These are phyloP conservation scores for Falcunculus frontatus DNA, from an alignment of 2,113 vertebrate genomes.

Conservation along the genomic window DNA sequence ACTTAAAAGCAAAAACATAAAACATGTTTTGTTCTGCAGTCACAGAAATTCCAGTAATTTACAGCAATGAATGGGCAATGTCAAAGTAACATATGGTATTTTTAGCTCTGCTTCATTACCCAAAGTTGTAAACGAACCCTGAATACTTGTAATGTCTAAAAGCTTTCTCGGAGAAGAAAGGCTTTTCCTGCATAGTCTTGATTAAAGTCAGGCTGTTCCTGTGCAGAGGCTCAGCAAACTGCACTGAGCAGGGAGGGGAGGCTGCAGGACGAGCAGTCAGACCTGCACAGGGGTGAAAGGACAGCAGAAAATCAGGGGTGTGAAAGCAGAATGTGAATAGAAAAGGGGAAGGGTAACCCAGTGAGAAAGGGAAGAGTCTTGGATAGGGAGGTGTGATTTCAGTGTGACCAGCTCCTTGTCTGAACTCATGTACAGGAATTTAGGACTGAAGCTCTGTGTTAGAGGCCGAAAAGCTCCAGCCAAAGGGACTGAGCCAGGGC, in stretches of 20 bases:
- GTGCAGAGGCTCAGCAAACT: background rate
- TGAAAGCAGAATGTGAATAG: background rate
- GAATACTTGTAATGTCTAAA: background rate
- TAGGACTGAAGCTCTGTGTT: background rate
- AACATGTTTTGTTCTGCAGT: conserved; percentile 28
- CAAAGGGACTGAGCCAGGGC: background rate
- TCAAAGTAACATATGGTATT: conserved; percentile 39
- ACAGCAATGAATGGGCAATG: conserved; percentile 52
- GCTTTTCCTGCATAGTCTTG: background rate
- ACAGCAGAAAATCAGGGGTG: background rate
- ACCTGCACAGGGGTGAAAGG: background rate
- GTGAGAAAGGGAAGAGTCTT: background rate
- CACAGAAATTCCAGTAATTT: conserved; percentile 29
- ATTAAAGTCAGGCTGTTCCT: conserved; percentile 16
- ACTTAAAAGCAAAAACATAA: conserved; percentile 45
- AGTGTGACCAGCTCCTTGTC: background rate
- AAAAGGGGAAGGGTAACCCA: background rate
- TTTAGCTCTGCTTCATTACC: conserved; percentile 58
- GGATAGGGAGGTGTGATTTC: background rate
- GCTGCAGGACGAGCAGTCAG: background rate
- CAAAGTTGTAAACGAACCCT: background rate
- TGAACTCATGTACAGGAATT: background rate
- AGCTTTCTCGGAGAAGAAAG: conserved; percentile 19
- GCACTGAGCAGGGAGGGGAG: background rate
- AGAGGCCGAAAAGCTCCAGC: background rate